These are phyloP conservation scores for Varecia variegata DNA, from an alignment of 2,797 vertebrate species.

Conservation along the genomic window DNA sequence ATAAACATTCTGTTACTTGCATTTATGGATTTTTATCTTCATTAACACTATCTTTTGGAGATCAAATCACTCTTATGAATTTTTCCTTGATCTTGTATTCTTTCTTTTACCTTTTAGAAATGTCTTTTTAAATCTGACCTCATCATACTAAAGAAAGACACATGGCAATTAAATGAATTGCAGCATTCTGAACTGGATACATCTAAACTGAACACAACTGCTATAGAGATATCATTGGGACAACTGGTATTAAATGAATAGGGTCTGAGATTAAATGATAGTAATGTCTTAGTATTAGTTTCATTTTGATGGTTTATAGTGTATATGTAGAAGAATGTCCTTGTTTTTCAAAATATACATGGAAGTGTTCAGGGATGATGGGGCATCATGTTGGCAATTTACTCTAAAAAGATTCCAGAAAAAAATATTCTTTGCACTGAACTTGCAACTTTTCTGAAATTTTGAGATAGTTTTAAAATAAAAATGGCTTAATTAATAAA, in stretches of 20 bases:
- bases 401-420: neutral
- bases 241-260: neutral
- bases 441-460: neutral
- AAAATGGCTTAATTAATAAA: neutral
- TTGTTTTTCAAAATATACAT: neutral
- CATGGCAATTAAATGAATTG: neutral
- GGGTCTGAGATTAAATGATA: neutral
- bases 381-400: neutral
- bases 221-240: neutral
- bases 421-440: neutral
- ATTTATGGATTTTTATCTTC: conserved; percentile 9
- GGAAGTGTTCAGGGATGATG: neutral
- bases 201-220: neutral
- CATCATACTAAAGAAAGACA: neutral
- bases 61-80: neutral
- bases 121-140: neutral
- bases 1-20: neutral
- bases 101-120: conserved; percentile 14
- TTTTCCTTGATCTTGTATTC: neutral
- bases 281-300: neutral
- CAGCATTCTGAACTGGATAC: neutral
- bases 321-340: neutral
- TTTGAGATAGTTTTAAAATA: neutral
- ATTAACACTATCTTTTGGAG: neutral
- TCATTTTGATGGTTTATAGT: neutral